Base-by-base conservation (phyloP, 2,888 invertebrate species). In the Listrodromus nycthemerus region DNA sequence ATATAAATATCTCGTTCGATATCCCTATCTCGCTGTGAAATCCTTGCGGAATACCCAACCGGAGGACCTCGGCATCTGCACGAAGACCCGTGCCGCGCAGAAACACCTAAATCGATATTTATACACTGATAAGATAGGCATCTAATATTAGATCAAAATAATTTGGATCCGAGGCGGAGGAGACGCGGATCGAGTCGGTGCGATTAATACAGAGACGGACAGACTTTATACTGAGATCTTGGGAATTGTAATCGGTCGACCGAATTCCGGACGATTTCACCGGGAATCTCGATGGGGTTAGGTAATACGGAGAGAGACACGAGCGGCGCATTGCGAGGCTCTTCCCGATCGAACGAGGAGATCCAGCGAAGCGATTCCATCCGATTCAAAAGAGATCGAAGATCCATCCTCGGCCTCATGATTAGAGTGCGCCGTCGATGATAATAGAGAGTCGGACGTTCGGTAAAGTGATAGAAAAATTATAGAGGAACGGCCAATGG, bases 91-190 rank as follows among this genome's bases (percentile, higher is more conserved):
- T 6, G 1, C 52, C 30, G 10, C 48, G 73, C 30, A 67, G 85
- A 87, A 82, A 88, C 89, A 89, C 87, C 88, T 89, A 89, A 88
- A 88, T 87, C 88, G 89, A 89, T 89, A 89, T 89, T 89, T 85
- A 82, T 80, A 86, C 48, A 79, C 71, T 82, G 86, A 86, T 86
- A 86, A 86, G 86, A 86, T 82, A 86, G 37, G 52, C 66, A 63
- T 78, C 75, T 73, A 79, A 84, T 84, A 82, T 84, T 79, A 79
- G 75, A 83, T 63, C 52, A 48, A 41, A 70, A 73, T 73, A 24
- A 73, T 80, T 83, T 80, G 27, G 33, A 33, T 48, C 67, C 65
- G 45, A 65, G 73, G 58, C 48, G 33, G 41, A 45, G 48, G 74
- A 63, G 19, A 16, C 61, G 63, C 48, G 16, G 41, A 13, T 30